These are phyloP conservation scores for Sander vitreus DNA, from an alignment of 2,113 vertebrate species.

Conservation along the genomic window DNA sequence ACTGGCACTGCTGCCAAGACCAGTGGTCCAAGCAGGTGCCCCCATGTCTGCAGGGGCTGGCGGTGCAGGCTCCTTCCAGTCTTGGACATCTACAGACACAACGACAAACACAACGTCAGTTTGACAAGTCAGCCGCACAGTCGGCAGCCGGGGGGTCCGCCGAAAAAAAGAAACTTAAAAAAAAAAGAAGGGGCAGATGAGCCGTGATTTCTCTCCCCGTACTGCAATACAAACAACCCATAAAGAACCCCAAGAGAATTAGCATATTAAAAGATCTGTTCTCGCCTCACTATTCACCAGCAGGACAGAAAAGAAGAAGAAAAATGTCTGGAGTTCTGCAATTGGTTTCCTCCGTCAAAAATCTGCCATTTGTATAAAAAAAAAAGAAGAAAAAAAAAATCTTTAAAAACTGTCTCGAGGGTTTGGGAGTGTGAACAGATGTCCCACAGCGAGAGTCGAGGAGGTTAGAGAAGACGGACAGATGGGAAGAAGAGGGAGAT, in stretches of 20 bases:
- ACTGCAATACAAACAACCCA: constrained; percentile 43
- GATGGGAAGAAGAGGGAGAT: constrained; percentile 47
- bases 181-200: constrained; percentile 52
- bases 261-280: constrained; percentile 82
- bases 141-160: constrained; percentile 26
- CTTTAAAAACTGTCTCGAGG: constrained; percentile 52
- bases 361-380: constrained; percentile 55
- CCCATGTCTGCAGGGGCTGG: constrained; percentile 92
- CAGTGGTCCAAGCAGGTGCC: constrained; percentile 94
- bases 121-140: constrained; percentile 56
- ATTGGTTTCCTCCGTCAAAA: constrained; percentile 56
- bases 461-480: constrained; percentile 61
- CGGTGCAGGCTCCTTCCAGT: constrained; percentile 90
- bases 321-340: constrained; percentile 58
- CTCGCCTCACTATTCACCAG: constrained; percentile 64
- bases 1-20: constrained; percentile 97
- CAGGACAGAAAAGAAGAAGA: constrained; percentile 38
- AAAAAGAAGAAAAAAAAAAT: constrained; percentile 53
- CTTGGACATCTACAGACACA: constrained; percentile 90
- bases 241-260: constrained; percentile 68
- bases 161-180: constrained; percentile 21
- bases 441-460: constrained; percentile 63
- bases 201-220: constrained; percentile 54
- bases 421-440: constrained; percentile 68
- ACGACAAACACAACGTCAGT: constrained; percentile 61